A percentile compares a stretch with the other conserved stretches of the same genome.
Evolutionary conservation across 2,888 invertebrate genomes (phyloP).

Genomic region (Lasioglossum calceatum): DNA sequence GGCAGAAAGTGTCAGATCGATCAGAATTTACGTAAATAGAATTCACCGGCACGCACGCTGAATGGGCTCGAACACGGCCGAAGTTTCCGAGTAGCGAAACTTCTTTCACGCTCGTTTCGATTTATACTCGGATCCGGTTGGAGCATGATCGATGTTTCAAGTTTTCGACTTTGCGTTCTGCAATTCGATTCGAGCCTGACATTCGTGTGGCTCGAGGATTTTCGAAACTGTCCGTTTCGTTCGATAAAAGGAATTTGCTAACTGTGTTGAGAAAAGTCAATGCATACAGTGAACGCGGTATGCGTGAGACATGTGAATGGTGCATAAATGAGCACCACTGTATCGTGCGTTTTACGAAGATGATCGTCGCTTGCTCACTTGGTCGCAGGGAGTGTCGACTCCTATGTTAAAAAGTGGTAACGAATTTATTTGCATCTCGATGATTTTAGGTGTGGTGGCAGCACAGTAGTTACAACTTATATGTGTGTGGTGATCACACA

Average conservation of each 20-base stretch:
- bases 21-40: slow-evolving; percentile 53
- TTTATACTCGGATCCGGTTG: background rate
- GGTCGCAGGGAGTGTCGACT: too few relatives aligned
- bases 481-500: too few relatives aligned
- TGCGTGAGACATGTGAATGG: too few relatives aligned
- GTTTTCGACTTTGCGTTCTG: background rate
- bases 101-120: background rate
- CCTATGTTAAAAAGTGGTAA: too few relatives aligned
- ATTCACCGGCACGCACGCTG: slow-evolving; percentile 34
- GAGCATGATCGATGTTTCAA: background rate
- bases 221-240: background rate
- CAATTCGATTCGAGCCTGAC: background rate
- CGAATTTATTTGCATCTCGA: too few relatives aligned
- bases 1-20: slow-evolving; percentile 49
- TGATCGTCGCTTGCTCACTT: too few relatives aligned
- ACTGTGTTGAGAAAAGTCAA: background rate
- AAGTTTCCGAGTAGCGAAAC: background rate
- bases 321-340: too few relatives aligned
- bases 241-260: background rate
- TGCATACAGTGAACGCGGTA: too few relatives aligned
- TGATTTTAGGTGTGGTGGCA: too few relatives aligned
- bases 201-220: background rate
- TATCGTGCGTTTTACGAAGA: too few relatives aligned
- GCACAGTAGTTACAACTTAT: too few relatives aligned
- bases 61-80: slow-evolving; percentile 7